Conservation (phyloP, 1,140 invertebrate genomes). For the Branchinecta lindahli region DNA sequence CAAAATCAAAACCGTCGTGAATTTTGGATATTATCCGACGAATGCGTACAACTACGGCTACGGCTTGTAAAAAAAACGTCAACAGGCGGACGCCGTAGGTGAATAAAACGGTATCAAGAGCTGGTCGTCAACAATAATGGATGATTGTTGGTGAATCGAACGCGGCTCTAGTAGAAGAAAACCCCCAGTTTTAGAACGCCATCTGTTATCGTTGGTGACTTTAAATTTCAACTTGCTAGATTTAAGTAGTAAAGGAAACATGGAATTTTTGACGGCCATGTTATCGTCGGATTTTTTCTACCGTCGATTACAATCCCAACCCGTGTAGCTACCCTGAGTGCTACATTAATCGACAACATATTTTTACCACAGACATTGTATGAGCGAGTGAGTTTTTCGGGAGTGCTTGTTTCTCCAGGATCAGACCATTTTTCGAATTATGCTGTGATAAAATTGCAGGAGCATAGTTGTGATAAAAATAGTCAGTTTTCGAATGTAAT, state of each 20-base stretch:
- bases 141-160: no score
- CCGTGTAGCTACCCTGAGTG: neutral
- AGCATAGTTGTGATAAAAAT: neutral
- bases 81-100: no score
- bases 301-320: neutral
- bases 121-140: no score
- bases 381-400: neutral
- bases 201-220: neutral
- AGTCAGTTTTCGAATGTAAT: no score
- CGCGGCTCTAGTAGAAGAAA: no score
- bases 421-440: constrained; percentile 2
- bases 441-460: neutral
- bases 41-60: no score
- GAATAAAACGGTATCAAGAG: no score
- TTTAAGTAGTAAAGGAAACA: neutral
- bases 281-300: constrained; percentile 1
- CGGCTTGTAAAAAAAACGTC: no score
- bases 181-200: no score
- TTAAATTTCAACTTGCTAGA: neutral
- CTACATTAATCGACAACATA: neutral
- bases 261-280: neutral
- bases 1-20: no score
- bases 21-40: no score
- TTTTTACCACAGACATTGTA: constrained; percentile 1
- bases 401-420: constrained; percentile 1